phyloP scores from a whole-genome alignment of 2,888 invertebrate species.

The Melieria omissa region DNA sequence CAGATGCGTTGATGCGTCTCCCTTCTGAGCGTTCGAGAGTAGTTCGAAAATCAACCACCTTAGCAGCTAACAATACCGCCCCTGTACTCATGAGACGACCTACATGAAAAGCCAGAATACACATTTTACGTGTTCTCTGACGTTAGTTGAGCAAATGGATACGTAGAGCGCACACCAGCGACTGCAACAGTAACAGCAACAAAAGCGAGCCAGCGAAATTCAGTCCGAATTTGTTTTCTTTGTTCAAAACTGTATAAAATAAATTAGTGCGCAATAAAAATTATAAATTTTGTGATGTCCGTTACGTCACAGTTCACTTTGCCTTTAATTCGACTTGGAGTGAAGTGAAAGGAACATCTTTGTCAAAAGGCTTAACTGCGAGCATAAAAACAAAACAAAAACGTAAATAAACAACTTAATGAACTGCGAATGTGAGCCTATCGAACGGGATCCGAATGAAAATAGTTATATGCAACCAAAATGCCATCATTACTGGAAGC shows the following conservation, averaged over 20 bases:
- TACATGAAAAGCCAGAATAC: conserved; percentile 44
- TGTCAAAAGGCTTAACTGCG: neutral
- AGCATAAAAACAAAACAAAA: conserved; percentile 1
- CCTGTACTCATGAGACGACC: conserved; percentile 40
- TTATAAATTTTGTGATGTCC: neutral
- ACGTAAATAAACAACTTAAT: conserved; percentile 7
- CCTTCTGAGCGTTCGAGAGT: no score
- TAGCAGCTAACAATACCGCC: conserved; percentile 6
- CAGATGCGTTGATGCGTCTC: no score
- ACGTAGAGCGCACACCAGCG: conserved; percentile 30
- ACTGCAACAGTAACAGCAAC: conserved; percentile 20
- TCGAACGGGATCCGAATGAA: no score
- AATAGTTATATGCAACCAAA: conserved; percentile 26
- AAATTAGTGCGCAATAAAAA: conserved; percentile 35
- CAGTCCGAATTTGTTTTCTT: conserved; percentile 30
- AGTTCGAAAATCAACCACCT: no score
- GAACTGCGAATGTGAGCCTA: neutral
- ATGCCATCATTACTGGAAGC: conserved; percentile 94
- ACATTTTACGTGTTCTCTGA: conserved; percentile 45
- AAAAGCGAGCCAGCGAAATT: conserved; percentile 27
- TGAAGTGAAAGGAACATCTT: neutral
- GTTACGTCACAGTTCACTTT: conserved; percentile 4
- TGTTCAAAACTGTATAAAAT: conserved; percentile 34
- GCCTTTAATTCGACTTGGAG: neutral
- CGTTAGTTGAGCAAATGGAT: conserved; percentile 36